Evolutionary conservation across 1,140 invertebrate species (phyloP).

Genomic region (Caenorhabditis elegans): DNA sequence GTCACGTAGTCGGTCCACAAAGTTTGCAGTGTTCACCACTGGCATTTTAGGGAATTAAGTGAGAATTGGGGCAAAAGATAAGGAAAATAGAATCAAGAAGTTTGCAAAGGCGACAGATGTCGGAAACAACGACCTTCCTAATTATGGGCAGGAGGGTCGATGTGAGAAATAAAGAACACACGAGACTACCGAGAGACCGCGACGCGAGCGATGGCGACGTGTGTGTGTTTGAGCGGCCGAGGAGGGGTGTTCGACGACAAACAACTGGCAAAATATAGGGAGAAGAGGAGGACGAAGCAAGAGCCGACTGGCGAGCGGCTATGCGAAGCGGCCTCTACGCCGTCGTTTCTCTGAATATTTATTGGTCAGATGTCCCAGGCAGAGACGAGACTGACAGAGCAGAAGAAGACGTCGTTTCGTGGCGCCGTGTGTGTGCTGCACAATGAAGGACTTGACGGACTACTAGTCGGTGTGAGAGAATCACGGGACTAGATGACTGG

Average conservation of each 20-base stretch:
- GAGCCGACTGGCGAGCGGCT: background rate
- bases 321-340: background rate
- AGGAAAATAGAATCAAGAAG: background rate
- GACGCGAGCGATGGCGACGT: background rate
- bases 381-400: slow-evolving; percentile 4
- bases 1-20: background rate
- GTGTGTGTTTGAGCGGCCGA: background rate
- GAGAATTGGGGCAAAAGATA: background rate
- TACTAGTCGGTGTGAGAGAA: slow-evolving; percentile 13
- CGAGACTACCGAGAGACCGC: background rate
- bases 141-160: background rate
- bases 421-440: background rate
- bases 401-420: background rate
- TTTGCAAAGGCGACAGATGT: too few species aligned
- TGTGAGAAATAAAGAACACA: background rate
- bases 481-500: background rate
- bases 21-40: slow-evolving; percentile 12
- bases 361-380: slow-evolving; percentile 8
- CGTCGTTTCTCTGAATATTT: slow-evolving; percentile 23
- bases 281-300: background rate
- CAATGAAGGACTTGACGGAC: slow-evolving; percentile 29
- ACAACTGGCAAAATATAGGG: slow-evolving; percentile 12
- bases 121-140: background rate
- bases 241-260: slow-evolving; percentile 4
- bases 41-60: background rate